phyloP scores from a whole-genome alignment of 2,888 invertebrate species.

The Drosophila niveifrons region DNA sequence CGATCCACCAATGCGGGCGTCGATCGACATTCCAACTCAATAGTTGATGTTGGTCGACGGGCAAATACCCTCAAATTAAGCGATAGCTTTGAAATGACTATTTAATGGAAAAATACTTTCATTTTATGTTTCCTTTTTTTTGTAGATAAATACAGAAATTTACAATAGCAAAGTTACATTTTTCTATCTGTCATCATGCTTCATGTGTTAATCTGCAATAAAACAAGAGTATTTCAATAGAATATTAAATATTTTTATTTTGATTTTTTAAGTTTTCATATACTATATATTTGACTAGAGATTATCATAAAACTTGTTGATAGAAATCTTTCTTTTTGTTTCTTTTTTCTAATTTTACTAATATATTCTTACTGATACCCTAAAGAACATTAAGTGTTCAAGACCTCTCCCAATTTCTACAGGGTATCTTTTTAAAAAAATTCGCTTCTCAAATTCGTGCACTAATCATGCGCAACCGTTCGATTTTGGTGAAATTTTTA shows the following conservation, averaged over 20 bases:
- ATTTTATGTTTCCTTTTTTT: not conserved
- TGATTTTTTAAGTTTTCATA: no score
- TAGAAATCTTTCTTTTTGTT: no score
- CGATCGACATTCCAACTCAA: constrained; percentile 19
- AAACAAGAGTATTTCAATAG: no score
- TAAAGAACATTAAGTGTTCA: not conserved
- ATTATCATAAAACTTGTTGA: no score
- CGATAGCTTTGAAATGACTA: not conserved
- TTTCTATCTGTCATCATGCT: no score
- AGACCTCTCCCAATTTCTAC: not conserved
- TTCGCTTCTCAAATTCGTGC: constrained; percentile 60
- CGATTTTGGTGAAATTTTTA: constrained; percentile 71
- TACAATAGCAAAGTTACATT: no score
- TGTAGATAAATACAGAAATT: not conserved
- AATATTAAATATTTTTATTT: no score
- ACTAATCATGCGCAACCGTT: constrained; percentile 79
- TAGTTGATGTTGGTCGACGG: not conserved
- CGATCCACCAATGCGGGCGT: constrained; percentile 59
- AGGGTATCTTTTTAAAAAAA: constrained; percentile 38
- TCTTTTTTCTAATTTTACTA: no score
- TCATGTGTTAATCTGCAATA: no score
- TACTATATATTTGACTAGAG: no score
- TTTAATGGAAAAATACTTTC: not conserved
- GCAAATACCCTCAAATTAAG: constrained; percentile 24
- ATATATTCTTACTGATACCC: no score